Evolutionary conservation across 2,888 invertebrate genomes (phyloP).

Genomic region (Trachelus tabidus): DNA sequence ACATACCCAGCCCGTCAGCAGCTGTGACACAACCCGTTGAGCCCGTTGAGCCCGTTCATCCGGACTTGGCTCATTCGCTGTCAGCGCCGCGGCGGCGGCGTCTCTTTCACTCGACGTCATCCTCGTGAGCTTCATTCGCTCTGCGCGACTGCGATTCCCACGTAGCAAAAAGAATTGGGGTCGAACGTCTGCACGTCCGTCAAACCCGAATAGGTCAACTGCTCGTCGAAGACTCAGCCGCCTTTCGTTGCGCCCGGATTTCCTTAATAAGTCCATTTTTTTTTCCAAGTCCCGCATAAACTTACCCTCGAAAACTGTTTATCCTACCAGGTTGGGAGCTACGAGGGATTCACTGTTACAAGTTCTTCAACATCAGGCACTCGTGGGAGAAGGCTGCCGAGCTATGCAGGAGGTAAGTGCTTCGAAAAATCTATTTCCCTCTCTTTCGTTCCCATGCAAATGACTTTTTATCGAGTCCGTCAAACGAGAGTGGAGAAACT

Average conservation of each 20-base stretch:
- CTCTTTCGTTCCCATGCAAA: too few relatives aligned
- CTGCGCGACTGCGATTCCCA: not conserved
- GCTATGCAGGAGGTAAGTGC: slow-evolving; percentile 87
- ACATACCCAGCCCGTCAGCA: too few relatives aligned
- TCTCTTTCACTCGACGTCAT: not conserved
- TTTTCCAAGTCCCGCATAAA: slow-evolving; percentile 9
- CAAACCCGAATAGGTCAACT: slow-evolving; percentile 39
- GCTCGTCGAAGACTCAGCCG: slow-evolving; percentile 12
- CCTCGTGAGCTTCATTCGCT: not conserved
- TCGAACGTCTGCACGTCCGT: slow-evolving; percentile 40
- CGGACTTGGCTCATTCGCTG: not conserved
- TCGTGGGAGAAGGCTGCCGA: slow-evolving; percentile 96
- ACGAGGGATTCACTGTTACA: slow-evolving; percentile 91
- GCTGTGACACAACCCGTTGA: not conserved
- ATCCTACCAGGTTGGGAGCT: slow-evolving; percentile 90
- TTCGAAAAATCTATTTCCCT: too few relatives aligned
- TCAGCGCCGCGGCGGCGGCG: not conserved
- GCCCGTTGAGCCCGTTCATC: not conserved
- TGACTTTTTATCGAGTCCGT: too few relatives aligned
- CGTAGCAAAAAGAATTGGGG: slow-evolving; percentile 60
- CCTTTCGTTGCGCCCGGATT: not conserved
- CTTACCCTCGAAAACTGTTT: slow-evolving; percentile 5
- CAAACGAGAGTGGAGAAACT: too few relatives aligned
- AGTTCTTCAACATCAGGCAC: slow-evolving; percentile 94
- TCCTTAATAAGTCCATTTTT: slow-evolving; percentile 23